phyloP scores from a whole-genome alignment of 2,797 vertebrate species.

The Megaceryle alcyon region DNA sequence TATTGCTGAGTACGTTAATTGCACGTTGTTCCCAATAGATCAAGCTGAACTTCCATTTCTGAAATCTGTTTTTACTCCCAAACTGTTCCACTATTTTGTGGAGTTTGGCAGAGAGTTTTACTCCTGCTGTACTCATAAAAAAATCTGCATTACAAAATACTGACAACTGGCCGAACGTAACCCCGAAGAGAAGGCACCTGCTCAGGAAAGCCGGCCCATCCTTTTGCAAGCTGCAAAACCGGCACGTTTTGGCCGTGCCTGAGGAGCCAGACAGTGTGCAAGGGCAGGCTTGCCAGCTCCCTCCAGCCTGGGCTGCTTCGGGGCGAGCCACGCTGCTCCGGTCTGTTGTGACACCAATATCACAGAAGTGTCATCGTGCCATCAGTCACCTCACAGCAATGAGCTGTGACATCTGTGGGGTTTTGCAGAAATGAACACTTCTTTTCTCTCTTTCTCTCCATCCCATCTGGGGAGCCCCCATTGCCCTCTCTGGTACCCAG shows the following conservation, averaged over 20 bases:
- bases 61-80: slow-evolving; percentile 63
- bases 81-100: slow-evolving; percentile 49
- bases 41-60: slow-evolving; percentile 65
- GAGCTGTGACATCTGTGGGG: neutral
- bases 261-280: fast-evolving
- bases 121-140: slow-evolving; percentile 18
- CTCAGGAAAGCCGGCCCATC: slow-evolving; percentile 8
- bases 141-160: slow-evolving; percentile 35
- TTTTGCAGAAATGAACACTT: neutral
- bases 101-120: slow-evolving; percentile 55
- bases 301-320: neutral
- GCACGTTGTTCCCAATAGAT: slow-evolving; percentile 55
- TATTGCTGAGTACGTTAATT: slow-evolving; percentile 66
- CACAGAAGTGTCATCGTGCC: neutral
- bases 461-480: neutral
- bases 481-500: neutral
- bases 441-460: neutral
- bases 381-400: neutral
- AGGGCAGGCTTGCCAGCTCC: neutral
- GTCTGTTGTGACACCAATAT: neutral
- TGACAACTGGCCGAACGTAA: neutral
- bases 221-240: neutral
- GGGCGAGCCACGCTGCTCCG: neutral
- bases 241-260: neutral
- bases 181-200: slow-evolving; percentile 39